These are phyloP conservation scores for Heteractis magnifica DNA, from an alignment of 92 coral and sea anemone species.

Conservation along the genomic window DNA sequence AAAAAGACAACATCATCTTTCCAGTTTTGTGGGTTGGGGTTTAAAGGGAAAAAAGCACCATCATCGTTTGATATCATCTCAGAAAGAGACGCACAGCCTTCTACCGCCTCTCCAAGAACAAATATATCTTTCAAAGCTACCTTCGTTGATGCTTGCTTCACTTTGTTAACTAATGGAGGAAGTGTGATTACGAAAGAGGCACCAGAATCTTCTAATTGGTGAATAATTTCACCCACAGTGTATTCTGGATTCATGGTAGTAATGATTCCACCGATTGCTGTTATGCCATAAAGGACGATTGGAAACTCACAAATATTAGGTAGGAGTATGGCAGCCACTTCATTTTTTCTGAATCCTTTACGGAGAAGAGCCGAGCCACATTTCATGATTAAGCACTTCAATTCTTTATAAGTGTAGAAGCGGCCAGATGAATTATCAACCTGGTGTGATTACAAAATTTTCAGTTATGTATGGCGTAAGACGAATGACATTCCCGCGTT, in stretches of 20 bases:
- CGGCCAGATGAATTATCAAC: constrained; percentile 62
- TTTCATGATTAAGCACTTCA: constrained; percentile 45
- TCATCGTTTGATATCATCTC: constrained; percentile 63
- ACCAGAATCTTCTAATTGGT: constrained; percentile 67
- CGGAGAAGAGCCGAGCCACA: constrained; percentile 72
- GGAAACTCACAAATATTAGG: constrained; percentile 81
- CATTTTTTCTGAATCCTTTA: constrained; percentile 80
- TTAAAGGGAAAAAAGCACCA: constrained; percentile 37
- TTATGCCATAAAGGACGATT: constrained; percentile 56
- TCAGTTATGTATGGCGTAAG: neutral
- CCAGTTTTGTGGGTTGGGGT: constrained; percentile 56
- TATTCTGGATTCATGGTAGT: constrained; percentile 75
- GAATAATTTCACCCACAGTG: constrained; percentile 61
- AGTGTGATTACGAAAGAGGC: constrained; percentile 64
- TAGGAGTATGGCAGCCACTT: constrained; percentile 68
- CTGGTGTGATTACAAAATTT: constrained; percentile 25
- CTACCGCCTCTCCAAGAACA: constrained; percentile 78
- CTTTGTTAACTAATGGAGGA: constrained; percentile 61
- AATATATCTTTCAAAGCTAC: constrained; percentile 63
- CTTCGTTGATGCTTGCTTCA: constrained; percentile 50
- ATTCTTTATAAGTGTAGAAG: constrained; percentile 64
- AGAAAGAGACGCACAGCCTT: constrained; percentile 67
- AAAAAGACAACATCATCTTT: constrained; percentile 74
- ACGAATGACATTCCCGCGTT: neutral
- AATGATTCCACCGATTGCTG: constrained; percentile 68